Evolutionary conservation across 1,140 invertebrate species (phyloP), one percentile per base, ranked within the genome.

Genomic region (Diprion similis): DNA sequence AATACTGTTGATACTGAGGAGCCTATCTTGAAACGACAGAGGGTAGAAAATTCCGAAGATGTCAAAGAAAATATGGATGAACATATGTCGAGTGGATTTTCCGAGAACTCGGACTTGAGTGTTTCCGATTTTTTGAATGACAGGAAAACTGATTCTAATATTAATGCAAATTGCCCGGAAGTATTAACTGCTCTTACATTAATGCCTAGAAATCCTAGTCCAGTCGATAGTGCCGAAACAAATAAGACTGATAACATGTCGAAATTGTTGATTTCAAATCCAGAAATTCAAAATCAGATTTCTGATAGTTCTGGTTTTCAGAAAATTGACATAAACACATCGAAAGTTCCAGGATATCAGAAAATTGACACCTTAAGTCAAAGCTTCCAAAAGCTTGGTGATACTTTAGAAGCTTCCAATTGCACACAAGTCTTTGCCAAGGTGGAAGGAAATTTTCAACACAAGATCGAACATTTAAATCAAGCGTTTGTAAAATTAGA

Each of bases 241-340:
- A 70, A 64, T 9, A 82, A 82, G 46, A 47, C 76, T 0, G 82
- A 74, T 46, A 78, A 76, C 15, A 69, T 85, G 0, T 85, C 85
- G 0, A 85, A 84, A 59, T 66, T 85, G 6, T 71, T 87, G 15
- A 88, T 83, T 47, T 85, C 85, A 7, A 86, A 80, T 79, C 82
- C 84, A 1, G 84, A 85, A 68, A 84, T 87, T 74, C 83, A 85
- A 51, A 84, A 69, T 74, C 82, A 87, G 66, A 81, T 86, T 11
- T 84, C 82, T 8, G 84, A 86, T 8, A 85, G 81, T 77, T 79
- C 81, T 11, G 84, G 85, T 0, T 88, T 86, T 19, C 84, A 85
- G 66, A 87, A 88, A 51, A 78, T 87, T 18, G 83, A 84, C 64
- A 86, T 87, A 0, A 83, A 73, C 59, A 78, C 75, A 17, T 74